Base-by-base conservation (phyloP, 2,113 vertebrate genomes). In the Gavialis gangeticus region DNA sequence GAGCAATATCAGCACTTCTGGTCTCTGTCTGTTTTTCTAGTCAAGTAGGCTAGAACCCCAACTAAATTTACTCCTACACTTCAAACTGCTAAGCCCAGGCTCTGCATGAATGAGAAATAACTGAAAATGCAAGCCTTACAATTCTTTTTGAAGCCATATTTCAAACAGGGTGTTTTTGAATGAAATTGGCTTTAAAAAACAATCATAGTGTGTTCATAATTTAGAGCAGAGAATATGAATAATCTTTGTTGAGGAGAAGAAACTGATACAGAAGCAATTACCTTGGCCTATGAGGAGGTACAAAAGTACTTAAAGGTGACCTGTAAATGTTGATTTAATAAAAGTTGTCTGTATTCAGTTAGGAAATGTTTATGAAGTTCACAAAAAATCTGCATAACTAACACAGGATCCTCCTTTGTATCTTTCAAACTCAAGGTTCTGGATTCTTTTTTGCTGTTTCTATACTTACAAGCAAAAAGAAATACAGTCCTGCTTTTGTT, bases 301-400 rank as follows among this genome's bases (percentile, higher is more conserved):
- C 34, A 82, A 94, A 73, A 82, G 94, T 90, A 46, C 85, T 94
- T 95, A 93, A 94, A 95, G 91, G 91, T 94, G 91, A 95, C 91
- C 79, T 84, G 66, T 86, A 94, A 76, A 59, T 66, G 78, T 86
- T 93, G 93, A 91, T 88, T 96, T 85, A 90, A 84, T 93, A 93
- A 95, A 95, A 87, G 80, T 87, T 83, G 59, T 85, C 60, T 64
- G 85, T 79, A 95, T 92, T 96, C 58, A 75, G 88, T 95, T 92
- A 86, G 27, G 30, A 58, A 24, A 27, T 89, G 75, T 92, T 71
- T 71, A 22, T 46, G n/a, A 94, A 93, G 87, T 89, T 92, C 89
- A 58, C 93, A 96, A 63, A 25, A 46, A 71, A 46, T 71, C 37
- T n/a, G 8, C 24, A 46, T 21, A 85, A 63, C 75, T 92, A 62